A percentile compares a stretch with the other conserved stretches of the same genome.
Conservation (phyloP, 2,113 vertebrate species). For the Centropus bengalensis region DNA sequence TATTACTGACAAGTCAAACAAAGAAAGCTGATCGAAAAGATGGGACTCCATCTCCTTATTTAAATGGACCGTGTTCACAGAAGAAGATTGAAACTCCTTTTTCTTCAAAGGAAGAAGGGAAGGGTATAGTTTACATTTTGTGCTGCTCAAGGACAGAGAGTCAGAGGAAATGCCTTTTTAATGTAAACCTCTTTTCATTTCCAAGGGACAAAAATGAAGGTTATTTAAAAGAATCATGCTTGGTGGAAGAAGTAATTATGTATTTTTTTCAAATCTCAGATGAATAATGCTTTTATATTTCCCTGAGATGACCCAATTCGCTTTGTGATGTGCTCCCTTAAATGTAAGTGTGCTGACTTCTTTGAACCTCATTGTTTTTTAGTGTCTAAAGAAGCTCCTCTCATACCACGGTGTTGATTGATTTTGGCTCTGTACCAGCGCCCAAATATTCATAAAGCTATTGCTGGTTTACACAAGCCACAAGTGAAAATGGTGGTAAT, state of each 20-base stretch:
- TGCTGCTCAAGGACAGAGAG: constrained; percentile 80
- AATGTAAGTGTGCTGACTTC: constrained; percentile 55
- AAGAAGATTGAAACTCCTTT: constrained; percentile 77
- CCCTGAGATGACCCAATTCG: constrained; percentile 73
- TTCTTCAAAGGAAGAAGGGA: constrained; percentile 78
- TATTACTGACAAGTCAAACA: constrained; percentile 93
- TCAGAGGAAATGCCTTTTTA: constrained; percentile 79
- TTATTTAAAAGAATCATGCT: constrained; percentile 81
- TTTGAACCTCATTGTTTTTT: constrained; percentile 68
- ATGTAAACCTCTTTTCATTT: constrained; percentile 83
- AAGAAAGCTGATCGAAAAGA: constrained; percentile 81
- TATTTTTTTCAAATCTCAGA: constrained; percentile 75
- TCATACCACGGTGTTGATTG: constrained; percentile 16
- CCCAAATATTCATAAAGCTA: constrained; percentile 9
- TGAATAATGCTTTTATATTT: constrained; percentile 77
- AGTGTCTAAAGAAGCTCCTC: constrained; percentile 24
- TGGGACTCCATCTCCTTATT: constrained; percentile 90
- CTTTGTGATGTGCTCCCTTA: constrained; percentile 64
- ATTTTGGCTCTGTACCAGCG: neutral
- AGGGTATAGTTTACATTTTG: constrained; percentile 80
- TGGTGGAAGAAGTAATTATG: constrained; percentile 81
- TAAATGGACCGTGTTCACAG: constrained; percentile 84
- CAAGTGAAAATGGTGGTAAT: constrained; percentile 1
- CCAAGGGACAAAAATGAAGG: constrained; percentile 79
- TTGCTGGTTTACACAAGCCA: neutral